Evolutionary conservation across 2,888 invertebrate genomes (phyloP).

Genomic region (Lasioglossum zephyrum): DNA sequence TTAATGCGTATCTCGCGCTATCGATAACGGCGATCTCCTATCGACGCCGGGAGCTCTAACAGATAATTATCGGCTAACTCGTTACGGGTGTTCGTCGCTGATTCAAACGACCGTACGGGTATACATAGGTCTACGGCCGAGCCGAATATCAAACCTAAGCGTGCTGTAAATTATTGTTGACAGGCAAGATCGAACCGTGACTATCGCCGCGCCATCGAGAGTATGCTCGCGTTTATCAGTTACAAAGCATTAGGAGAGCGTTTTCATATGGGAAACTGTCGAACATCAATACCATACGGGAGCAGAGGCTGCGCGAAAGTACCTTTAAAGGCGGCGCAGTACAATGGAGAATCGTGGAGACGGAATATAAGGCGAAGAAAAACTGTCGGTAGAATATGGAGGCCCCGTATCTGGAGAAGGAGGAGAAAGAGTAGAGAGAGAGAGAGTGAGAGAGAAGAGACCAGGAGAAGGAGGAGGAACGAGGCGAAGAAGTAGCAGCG

Average conservation of each 20-base stretch:
- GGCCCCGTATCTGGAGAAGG: constrained; percentile 22
- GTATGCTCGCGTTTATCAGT: not conserved
- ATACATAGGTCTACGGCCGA: not conserved
- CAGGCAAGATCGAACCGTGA: constrained; percentile 6
- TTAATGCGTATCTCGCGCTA: constrained; percentile 32
- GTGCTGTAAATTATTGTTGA: constrained; percentile 1
- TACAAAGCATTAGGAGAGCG: not conserved
- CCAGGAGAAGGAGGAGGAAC: constrained; percentile 41
- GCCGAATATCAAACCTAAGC: not conserved
- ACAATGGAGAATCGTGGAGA: constrained; percentile 61
- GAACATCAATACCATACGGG: constrained; percentile 28
- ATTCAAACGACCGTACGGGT: not conserved
- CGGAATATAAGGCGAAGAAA: constrained; percentile 57
- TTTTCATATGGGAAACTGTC: constrained; percentile 31
- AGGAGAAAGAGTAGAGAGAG: not conserved
- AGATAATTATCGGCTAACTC: constrained; percentile 38
- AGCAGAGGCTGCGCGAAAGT: constrained; percentile 20
- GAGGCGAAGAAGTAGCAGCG: constrained; percentile 64
- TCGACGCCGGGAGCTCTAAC: constrained; percentile 14
- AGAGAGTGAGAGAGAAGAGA: not conserved
- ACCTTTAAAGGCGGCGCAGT: constrained; percentile 58
- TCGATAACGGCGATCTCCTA: constrained; percentile 32
- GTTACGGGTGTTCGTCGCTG: not conserved
- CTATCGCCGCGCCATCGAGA: constrained; percentile 5
- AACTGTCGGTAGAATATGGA: constrained; percentile 54